Conservation (phyloP, 2,797 vertebrate genomes). For the Lutjanus argentimaculatus region DNA sequence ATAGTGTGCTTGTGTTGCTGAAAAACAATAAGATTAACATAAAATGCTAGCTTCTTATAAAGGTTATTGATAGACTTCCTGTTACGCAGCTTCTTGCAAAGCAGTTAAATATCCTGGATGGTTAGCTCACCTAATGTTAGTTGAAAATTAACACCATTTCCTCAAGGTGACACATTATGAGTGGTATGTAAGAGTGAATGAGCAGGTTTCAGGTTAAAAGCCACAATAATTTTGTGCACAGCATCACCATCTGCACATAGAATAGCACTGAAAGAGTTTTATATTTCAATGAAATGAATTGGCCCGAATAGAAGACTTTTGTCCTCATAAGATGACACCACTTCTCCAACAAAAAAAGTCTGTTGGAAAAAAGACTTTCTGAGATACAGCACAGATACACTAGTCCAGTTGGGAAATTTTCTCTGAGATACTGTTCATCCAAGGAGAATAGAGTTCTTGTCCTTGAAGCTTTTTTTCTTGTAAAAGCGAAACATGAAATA, state of each 20-base stretch:
- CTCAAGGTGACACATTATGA: not conserved
- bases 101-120: constrained; percentile 12
- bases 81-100: constrained; percentile 15
- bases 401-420: too few species aligned
- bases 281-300: too few species aligned
- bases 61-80: constrained; percentile 33
- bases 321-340: too few species aligned
- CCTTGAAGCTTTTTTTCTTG: too few species aligned
- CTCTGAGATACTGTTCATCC: too few species aligned
- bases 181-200: too few species aligned
- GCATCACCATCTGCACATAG: not conserved
- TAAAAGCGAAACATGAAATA: too few species aligned
- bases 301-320: too few species aligned
- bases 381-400: too few species aligned
- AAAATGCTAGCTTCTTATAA: not conserved
- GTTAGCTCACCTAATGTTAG: not conserved
- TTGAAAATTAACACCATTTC: not conserved
- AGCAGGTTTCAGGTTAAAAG: not conserved
- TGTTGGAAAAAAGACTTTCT: too few species aligned
- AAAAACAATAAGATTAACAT: not conserved
- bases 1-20: not conserved
- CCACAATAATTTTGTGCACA: not conserved
- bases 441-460: not conserved
- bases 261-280: not conserved
- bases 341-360: too few species aligned